Conservation (phyloP, 2,113 vertebrate species). For the Oncorhynchus clarkii region DNA sequence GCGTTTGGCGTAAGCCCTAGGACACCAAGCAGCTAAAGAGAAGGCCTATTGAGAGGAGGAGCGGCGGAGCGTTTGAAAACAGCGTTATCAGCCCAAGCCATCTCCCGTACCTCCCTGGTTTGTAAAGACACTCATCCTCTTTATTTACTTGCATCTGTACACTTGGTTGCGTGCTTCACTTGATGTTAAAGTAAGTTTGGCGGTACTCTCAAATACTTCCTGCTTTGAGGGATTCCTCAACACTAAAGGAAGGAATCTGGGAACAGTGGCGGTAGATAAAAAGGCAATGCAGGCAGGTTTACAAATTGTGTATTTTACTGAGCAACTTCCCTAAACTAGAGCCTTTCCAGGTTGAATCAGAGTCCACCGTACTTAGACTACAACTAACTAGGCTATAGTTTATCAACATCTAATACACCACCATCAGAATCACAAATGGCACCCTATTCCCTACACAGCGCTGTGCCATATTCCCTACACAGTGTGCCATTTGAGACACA, state of each 20-base stretch:
- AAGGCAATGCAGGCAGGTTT: constrained; percentile 40
- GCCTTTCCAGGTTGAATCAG: too few relatives aligned
- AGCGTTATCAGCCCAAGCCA: constrained; percentile 51
- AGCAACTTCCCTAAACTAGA: not conserved
- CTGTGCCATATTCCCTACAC: too few relatives aligned
- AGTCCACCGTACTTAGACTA: too few relatives aligned
- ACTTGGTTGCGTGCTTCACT: constrained; percentile 73
- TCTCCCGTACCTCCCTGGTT: constrained; percentile 72
- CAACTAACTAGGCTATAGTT: too few relatives aligned
- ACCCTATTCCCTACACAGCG: too few relatives aligned
- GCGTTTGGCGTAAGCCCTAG: constrained; percentile 46
- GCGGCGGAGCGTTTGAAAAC: constrained; percentile 57
- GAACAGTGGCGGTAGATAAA: constrained; percentile 37
- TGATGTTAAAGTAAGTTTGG: constrained; percentile 72
- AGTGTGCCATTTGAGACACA: constrained; percentile 20
- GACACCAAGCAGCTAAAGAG: constrained; percentile 61
- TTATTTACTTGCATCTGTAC: constrained; percentile 69
- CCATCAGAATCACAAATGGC: too few relatives aligned
- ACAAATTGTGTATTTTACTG: constrained; percentile 31
- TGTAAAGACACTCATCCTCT: constrained; percentile 63
- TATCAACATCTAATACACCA: too few relatives aligned
- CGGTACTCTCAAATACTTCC: constrained; percentile 64
- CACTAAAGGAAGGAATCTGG: constrained; percentile 53
- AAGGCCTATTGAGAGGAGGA: constrained; percentile 46
- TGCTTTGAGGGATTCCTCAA: constrained; percentile 55